A percentile compares a stretch with the other conserved stretches of the same genome.
phyloP scores from a whole-genome alignment of 2,888 invertebrate genomes.

The Lasioglossum zephyrum region DNA sequence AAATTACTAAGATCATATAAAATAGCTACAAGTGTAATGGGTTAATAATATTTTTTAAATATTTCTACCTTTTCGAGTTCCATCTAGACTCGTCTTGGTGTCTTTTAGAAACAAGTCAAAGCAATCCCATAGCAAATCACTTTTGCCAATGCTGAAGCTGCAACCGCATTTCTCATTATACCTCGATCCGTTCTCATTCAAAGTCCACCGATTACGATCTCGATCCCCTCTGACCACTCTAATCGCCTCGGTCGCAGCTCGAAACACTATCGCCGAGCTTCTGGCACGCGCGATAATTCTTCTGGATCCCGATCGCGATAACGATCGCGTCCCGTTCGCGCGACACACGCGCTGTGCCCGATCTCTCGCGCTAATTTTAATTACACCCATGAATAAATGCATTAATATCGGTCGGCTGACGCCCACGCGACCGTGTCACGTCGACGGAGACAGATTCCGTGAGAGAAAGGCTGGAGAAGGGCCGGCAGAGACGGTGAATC shows the following conservation, averaged over 20 bases:
- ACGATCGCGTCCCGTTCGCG: constrained; percentile 63
- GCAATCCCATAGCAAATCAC: background rate
- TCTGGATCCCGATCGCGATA: constrained; percentile 69
- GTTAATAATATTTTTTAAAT: background rate
- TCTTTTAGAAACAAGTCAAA: background rate
- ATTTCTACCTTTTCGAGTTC: background rate
- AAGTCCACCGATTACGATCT: background rate
- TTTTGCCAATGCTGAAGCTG: background rate
- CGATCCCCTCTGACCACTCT: background rate
- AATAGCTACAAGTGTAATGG: too few species aligned
- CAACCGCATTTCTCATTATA: background rate
- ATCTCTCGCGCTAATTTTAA: constrained; percentile 67
- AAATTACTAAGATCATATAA: too few species aligned
- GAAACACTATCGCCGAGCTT: constrained; percentile 30
- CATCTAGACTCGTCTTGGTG: background rate
- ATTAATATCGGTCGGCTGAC: constrained; percentile 63
- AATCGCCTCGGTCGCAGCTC: background rate
- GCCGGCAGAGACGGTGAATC: background rate
- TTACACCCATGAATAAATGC: constrained; percentile 68
- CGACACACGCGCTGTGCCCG: background rate
- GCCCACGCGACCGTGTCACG: constrained; percentile 50
- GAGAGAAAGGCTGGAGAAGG: background rate
- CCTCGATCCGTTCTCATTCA: background rate
- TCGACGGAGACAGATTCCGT: constrained; percentile 19
- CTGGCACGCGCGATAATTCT: constrained; percentile 66